phyloP scores from a whole-genome alignment of 2,113 vertebrate genomes.

The Sorex araneus region DNA sequence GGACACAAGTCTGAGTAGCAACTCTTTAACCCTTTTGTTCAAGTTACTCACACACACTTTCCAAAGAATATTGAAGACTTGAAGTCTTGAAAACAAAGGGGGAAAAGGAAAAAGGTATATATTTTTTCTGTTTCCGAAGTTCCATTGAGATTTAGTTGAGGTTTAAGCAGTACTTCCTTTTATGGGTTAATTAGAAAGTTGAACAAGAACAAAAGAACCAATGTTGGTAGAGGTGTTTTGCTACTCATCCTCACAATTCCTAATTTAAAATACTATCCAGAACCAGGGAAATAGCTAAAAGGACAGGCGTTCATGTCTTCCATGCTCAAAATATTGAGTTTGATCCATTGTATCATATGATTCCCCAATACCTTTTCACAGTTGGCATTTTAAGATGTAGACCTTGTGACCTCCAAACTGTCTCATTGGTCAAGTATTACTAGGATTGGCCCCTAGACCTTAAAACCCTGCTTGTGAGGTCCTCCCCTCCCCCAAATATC shows the following conservation, averaged over 20 bases:
- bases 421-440: too few species aligned
- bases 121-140: slow-evolving; percentile 14
- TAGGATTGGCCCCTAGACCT: too few species aligned
- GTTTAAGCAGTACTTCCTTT: neutral
- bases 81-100: slow-evolving; percentile 41
- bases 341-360: too few species aligned
- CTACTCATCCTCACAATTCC: neutral
- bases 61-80: slow-evolving; percentile 45
- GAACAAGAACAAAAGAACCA: slow-evolving; percentile 61
- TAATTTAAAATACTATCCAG: slow-evolving; percentile 38
- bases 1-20: neutral
- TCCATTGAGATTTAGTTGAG: slow-evolving; percentile 26
- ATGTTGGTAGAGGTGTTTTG: neutral
- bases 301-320: too few species aligned
- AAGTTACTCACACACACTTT: slow-evolving; percentile 38
- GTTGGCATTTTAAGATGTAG: too few species aligned
- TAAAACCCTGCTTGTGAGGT: too few species aligned
- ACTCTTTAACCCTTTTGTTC: slow-evolving; percentile 63
- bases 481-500: too few species aligned
- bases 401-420: too few species aligned
- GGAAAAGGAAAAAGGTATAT: neutral
- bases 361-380: too few species aligned
- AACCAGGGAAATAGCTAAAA: neutral
- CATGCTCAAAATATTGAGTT: too few species aligned
- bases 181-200: neutral